phyloP scores from a whole-genome alignment of 2,888 invertebrate genomes.

The Drosophila pegasa region DNA sequence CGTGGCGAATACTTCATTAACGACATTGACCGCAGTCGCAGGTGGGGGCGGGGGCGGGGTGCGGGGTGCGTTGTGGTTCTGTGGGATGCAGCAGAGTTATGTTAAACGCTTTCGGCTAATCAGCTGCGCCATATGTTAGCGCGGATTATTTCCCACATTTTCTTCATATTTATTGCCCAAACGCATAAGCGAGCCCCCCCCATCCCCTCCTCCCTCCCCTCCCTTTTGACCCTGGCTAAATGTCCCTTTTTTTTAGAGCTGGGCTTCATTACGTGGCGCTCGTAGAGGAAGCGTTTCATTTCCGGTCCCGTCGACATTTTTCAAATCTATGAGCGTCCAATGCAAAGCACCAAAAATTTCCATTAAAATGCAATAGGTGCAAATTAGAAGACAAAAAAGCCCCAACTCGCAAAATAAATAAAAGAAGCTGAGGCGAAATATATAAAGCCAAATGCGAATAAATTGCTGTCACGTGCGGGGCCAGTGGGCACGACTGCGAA shows the following conservation, averaged over 20 bases:
- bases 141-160: conserved; percentile 56
- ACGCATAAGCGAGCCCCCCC: conserved; percentile 43
- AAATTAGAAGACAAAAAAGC: conserved; percentile 68
- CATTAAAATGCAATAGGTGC: conserved; percentile 77
- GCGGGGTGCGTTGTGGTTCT: no score
- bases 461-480: conserved; percentile 19
- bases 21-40: conserved; percentile 8
- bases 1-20: conserved; percentile 58
- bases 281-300: conserved; percentile 79
- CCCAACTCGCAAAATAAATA: conserved; percentile 6
- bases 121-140: conserved; percentile 74
- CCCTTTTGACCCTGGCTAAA: background rate
- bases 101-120: conserved; percentile 50
- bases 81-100: conserved; percentile 22
- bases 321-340: conserved; percentile 80
- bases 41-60: background rate
- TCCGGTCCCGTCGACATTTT: conserved; percentile 82
- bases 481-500: background rate
- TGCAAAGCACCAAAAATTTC: conserved; percentile 71
- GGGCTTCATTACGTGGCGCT: conserved; percentile 7
- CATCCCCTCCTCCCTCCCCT: accelerated
- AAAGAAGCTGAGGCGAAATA: conserved; percentile 13
- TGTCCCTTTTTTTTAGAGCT: conserved; percentile 14
- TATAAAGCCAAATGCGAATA: conserved; percentile 33
- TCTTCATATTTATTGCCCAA: conserved; percentile 63